Evolutionary conservation across 2,888 invertebrate genomes (phyloP), one percentile per base, ranked within the genome.

Genomic region (Xylota sylvarum): DNA sequence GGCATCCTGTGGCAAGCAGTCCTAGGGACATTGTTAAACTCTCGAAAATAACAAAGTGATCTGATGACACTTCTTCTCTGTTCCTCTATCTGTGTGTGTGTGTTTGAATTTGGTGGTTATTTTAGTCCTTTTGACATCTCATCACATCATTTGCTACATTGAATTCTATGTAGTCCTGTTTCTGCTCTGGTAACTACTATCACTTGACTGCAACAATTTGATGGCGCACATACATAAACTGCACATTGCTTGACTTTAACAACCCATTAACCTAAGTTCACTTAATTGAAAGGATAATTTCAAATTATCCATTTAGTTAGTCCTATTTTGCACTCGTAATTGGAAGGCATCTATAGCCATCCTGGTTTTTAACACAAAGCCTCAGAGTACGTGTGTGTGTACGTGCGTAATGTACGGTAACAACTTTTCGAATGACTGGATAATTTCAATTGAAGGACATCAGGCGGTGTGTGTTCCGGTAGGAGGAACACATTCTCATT

Each of bases 251-350:
- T 14, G 40, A 46, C 32, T 74, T 73, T 30, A 50, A 60, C 60
- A 43, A n/a, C 19, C 19, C 50, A 60, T 77, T 77, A 52, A 48
- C 32, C 7, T 30, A 19, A 77, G 60, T 27, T 50, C 14, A 30
- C 4, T 37, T 64, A 70, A 70, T 70, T 62, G 55, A 62, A 32
- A 55, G 62, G 70, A 79, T 52, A 27, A 70, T 70, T 62, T 55
- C 7, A 46, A 70, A 64, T 55, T 30, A 70, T 55, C 64, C 70
- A 30, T 55, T 52, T 23, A 14, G 50, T 60, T 52, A 70, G 78
- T 58, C 48, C 48, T 30, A n/a, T 27, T 58, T 58, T 35, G 9
- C 17, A 27, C 35, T 32, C 43, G 37, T 58, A 56, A 76, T 67
- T 65, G 56, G 48, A 30, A 40, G 37, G 35, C 35, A 32, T 14